Conservation (phyloP, 2,113 vertebrate species). For the Falco punctatus region DNA sequence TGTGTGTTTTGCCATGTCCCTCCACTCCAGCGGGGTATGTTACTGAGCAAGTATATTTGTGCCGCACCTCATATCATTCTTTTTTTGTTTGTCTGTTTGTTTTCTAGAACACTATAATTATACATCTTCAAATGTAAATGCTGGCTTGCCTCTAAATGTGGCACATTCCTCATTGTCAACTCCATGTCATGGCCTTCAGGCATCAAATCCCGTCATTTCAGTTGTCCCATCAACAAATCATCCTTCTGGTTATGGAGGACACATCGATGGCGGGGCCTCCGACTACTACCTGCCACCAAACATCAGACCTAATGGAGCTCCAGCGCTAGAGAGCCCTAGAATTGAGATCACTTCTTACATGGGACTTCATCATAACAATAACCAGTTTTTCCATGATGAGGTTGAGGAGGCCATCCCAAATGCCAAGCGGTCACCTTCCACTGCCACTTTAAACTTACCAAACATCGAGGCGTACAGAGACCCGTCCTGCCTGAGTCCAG, state of each 20-base stretch:
- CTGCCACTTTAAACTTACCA: slow-evolving; percentile 90
- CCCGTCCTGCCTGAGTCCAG: slow-evolving; percentile 92
- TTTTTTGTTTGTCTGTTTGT: slow-evolving; percentile 47
- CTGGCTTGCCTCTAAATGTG: slow-evolving; percentile 86
- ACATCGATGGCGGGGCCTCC: slow-evolving; percentile 78
- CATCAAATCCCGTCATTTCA: slow-evolving; percentile 84
- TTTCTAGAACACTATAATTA: slow-evolving; percentile 92
- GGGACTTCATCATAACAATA: slow-evolving; percentile 76
- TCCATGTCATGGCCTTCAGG: slow-evolving; percentile 89
- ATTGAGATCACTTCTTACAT: slow-evolving; percentile 95
- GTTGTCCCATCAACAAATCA: slow-evolving; percentile 81
- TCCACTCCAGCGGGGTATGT: not conserved
- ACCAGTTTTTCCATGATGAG: slow-evolving; percentile 87
- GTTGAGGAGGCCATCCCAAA: slow-evolving; percentile 84
- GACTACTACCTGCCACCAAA: slow-evolving; percentile 85
- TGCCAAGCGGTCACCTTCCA: slow-evolving; percentile 83
- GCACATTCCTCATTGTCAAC: slow-evolving; percentile 85
- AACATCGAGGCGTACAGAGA: slow-evolving; percentile 91
- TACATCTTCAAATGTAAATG: slow-evolving; percentile 79
- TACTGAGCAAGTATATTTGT: not conserved
- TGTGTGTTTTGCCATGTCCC: not conserved
- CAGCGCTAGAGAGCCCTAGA: slow-evolving; percentile 90
- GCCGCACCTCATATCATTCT: slow-evolving; percentile 16
- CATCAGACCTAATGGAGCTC: slow-evolving; percentile 86
- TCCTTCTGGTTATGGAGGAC: slow-evolving; percentile 82